Percentiles rank a stretch among this genome's conserved stretches.
Conservation (phyloP, 92 coral and sea anemone genomes). For the Virgularia gustaviana region DNA sequence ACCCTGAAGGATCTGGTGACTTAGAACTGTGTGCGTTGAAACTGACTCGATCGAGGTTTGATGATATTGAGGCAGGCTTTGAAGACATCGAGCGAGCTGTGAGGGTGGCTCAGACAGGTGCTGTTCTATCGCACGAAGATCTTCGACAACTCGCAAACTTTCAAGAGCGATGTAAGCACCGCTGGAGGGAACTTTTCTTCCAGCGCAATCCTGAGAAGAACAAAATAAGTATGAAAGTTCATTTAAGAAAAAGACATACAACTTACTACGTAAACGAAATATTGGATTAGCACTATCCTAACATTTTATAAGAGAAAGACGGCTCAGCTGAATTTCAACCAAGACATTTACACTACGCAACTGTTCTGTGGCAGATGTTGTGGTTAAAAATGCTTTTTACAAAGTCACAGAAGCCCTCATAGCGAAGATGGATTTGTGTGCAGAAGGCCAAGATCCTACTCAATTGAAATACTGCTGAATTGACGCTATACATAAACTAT, state of each 20-base stretch:
- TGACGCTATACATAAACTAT: too few species aligned
- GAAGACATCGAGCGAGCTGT: constrained; percentile 33
- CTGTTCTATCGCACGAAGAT: constrained; percentile 5
- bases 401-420: too few species aligned
- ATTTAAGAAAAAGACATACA: constrained; percentile 11
- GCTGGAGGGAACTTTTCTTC: constrained; percentile 23
- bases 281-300: neutral
- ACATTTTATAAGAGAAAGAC: neutral
- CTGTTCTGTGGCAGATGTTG: too few species aligned
- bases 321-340: too few species aligned
- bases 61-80: constrained; percentile 23
- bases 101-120: neutral
- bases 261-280: constrained; percentile 23
- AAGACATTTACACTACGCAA: too few species aligned
- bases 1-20: constrained; percentile 2
- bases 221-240: constrained; percentile 27
- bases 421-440: too few species aligned
- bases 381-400: too few species aligned
- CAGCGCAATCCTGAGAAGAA: constrained; percentile 16
- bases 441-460: too few species aligned
- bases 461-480: too few species aligned
- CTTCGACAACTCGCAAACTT: constrained; percentile 8
- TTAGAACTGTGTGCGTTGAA: constrained; percentile 25
- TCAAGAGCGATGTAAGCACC: constrained; percentile 35
- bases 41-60: constrained; percentile 20